Evolutionary conservation across 1,140 invertebrate species (phyloP).

Genomic region (Potamilus streckersoni): DNA sequence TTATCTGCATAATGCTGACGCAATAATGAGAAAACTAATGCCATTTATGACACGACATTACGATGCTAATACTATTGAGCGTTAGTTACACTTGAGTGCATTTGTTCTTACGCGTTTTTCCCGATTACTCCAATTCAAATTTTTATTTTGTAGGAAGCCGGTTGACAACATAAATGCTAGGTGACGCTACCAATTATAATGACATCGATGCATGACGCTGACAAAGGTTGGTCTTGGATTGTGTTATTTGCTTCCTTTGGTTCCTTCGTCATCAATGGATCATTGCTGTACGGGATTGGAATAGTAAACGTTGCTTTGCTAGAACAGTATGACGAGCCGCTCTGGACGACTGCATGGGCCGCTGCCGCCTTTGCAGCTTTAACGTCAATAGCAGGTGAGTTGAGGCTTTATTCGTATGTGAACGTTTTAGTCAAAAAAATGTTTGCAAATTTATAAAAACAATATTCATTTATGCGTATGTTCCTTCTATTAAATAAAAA

Average conservation of each 20-base stretch:
- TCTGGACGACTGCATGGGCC: slow-evolving; percentile 22
- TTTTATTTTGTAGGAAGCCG: not conserved
- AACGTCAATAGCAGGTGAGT: slow-evolving; percentile 21
- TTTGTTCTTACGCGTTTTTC: too few relatives aligned
- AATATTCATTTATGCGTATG: not conserved
- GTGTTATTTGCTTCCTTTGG: slow-evolving; percentile 29
- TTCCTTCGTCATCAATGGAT: slow-evolving; percentile 27
- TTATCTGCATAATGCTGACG: too few relatives aligned
- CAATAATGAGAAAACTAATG: too few relatives aligned
- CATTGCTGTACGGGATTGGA: slow-evolving; percentile 26
- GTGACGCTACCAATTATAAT: not conserved
- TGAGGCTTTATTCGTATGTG: not conserved
- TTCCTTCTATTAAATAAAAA: not conserved
- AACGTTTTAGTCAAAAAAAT: not conserved
- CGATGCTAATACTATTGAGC: too few relatives aligned
- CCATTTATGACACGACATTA: too few relatives aligned
- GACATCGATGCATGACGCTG: slow-evolving; percentile 29
- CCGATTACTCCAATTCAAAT: too few relatives aligned
- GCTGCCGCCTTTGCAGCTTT: slow-evolving; percentile 19
- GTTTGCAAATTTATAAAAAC: not conserved
- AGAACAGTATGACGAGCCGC: slow-evolving; percentile 17
- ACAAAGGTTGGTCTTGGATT: slow-evolving; percentile 31
- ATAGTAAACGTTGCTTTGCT: slow-evolving; percentile 22
- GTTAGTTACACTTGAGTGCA: too few relatives aligned
- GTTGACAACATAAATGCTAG: not conserved